Conservation (phyloP, 2,888 invertebrate genomes). For the Elaeidobius kamerunicus region DNA sequence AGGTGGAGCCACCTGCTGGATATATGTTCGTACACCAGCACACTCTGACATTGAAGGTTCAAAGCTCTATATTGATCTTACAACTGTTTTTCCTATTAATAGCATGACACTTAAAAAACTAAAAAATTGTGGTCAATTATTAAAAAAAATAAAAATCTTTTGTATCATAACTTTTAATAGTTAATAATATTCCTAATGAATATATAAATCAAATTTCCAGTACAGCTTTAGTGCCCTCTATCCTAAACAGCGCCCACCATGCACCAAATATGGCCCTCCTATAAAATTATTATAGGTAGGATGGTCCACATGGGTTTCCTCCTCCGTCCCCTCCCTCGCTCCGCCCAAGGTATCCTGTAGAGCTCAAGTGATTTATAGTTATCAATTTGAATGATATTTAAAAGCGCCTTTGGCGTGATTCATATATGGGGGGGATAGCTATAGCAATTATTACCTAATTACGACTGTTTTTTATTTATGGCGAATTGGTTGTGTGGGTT, state of each 20-base stretch:
- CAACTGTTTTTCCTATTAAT: no score
- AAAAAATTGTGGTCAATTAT: not conserved
- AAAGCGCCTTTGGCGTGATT: slow-evolving; percentile 24
- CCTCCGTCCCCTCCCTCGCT: slow-evolving; percentile 2
- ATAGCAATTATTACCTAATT: slow-evolving; percentile 27
- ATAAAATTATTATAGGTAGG: slow-evolving; percentile 29
- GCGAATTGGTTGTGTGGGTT: slow-evolving; percentile 10
- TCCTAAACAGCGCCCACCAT: not conserved
- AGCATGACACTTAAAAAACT: not conserved
- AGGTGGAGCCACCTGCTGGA: slow-evolving; percentile 8
- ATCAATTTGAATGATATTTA: slow-evolving; percentile 31
- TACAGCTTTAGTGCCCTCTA: slow-evolving; percentile 9
- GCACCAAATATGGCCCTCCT: slow-evolving; percentile 31
- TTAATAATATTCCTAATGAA: no score
- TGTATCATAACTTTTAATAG: no score
- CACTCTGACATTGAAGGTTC: slow-evolving; percentile 4
- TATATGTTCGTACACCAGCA: not conserved
- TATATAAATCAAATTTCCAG: no score
- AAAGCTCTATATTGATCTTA: no score
- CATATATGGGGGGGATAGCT: slow-evolving; percentile 19
- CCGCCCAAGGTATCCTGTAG: slow-evolving; percentile 17
- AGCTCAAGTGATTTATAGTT: slow-evolving; percentile 29
- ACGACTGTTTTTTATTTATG: slow-evolving; percentile 23
- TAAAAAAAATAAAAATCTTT: not conserved
- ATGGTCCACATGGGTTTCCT: not conserved